These are phyloP conservation scores for Bergia sp. DNA, from an alignment of 92 coral and sea anemone species.

Conservation along the genomic window DNA sequence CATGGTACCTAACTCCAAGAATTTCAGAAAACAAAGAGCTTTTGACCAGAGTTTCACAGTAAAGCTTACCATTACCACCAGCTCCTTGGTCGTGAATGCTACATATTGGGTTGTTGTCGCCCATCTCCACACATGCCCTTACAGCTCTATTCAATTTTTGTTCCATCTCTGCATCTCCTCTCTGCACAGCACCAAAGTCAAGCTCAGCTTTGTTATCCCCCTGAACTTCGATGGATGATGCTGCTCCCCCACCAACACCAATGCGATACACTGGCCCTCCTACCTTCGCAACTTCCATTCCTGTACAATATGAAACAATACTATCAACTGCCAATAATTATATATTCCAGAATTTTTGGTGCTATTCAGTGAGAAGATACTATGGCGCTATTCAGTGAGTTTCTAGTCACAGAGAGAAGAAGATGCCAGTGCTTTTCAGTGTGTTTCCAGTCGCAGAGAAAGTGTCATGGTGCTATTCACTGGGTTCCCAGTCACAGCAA, in stretches of 20 bases:
- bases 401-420: no score
- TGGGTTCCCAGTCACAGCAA: no score
- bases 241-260: constrained; percentile 99
- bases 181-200: constrained; percentile 99
- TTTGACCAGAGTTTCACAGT: not conserved
- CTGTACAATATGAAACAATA: constrained; percentile 37
- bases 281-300: constrained; percentile 93
- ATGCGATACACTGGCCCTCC: constrained; percentile 99
- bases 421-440: no score
- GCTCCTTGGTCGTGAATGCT: constrained; percentile 99
- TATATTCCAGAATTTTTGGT: no score
- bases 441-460: no score
- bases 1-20: no score
- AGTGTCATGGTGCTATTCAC: no score
- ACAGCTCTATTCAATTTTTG: constrained; percentile 94
- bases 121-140: constrained; percentile 94
- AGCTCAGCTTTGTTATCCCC: constrained; percentile 96
- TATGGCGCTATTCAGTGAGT: no score
- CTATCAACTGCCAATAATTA: not conserved
- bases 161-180: constrained; percentile 99
- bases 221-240: constrained; percentile 96
- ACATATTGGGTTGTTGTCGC: constrained; percentile 78
- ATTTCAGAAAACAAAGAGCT: no score
- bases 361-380: no score
- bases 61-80: constrained; percentile 90